phyloP scores from a whole-genome alignment of 2,888 invertebrate genomes.

The Agrotis ipsilon region DNA sequence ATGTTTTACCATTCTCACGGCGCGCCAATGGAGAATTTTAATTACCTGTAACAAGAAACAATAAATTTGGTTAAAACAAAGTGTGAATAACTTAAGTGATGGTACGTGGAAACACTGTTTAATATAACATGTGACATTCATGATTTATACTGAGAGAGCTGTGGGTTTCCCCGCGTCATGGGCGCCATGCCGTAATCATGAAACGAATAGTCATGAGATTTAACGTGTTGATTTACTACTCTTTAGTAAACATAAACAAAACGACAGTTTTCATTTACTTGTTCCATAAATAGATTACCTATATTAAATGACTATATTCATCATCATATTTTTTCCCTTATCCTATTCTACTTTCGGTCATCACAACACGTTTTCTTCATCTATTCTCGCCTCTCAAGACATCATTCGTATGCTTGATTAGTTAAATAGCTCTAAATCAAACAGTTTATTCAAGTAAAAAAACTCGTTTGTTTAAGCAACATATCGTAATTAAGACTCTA shows the following conservation, averaged over 20 bases:
- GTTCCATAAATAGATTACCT: no score
- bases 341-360: no score
- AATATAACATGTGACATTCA: constrained; percentile 34
- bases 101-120: constrained; percentile 41
- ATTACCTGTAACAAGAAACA: constrained; percentile 68
- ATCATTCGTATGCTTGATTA: neutral
- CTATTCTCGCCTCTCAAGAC: no score
- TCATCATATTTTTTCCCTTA: no score
- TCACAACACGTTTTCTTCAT: no score
- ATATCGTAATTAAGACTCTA: neutral
- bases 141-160: constrained; percentile 26
- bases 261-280: neutral
- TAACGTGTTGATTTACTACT: neutral
- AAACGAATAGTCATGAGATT: constrained; percentile 29
- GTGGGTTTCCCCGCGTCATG: constrained; percentile 43
- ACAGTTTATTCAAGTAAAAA: neutral
- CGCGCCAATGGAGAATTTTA: constrained; percentile 49
- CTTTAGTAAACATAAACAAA: neutral
- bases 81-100: constrained; percentile 50
- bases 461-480: neutral
- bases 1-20: constrained; percentile 56
- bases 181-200: constrained; percentile 29
- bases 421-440: neutral
- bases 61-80: constrained; percentile 61
- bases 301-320: no score